Base-by-base conservation (phyloP, 2,113 vertebrate genomes). In the Alouatta palliata region DNA sequence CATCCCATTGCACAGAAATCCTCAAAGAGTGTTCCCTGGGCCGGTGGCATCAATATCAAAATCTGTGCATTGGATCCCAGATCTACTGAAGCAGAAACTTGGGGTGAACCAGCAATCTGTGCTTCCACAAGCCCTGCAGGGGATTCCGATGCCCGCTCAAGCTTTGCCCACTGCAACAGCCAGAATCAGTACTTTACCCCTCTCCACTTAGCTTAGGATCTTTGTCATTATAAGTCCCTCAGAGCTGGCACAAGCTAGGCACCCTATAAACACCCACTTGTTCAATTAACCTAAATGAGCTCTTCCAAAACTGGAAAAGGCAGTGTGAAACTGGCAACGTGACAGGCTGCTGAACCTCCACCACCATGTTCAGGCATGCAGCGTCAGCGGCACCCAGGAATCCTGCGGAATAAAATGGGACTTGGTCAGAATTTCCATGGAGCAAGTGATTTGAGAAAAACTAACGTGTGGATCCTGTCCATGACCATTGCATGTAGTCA, bases 1-100 rank as follows among this genome's bases (percentile, higher is more conserved):
- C 9, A 25, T 45, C 54, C 17, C 70, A 16, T 0, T 1, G 19
- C 40, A 40, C 30, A 2, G n/a, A 0, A 13, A 4, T 61, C 71
- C 82, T 88, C 89, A 49, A 25, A 68, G 25, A 21, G 21, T 45
- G 52, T 43, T 27, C 17, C 8, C 66, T 32, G 1, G 21, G 64
- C 21, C 47, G 79, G 56, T 47, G 71, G 66, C 30, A 66, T 21
- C 56, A 73, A 11, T 40, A n/a, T 43, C 20, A 16, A 75, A 93
- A 30, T 40, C 13, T 14, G 19, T 9, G 12, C 47, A 5, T 71
- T 47, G 25, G 52, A 40, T 20, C 20, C 3, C 21, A 58, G 25
- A 86, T 8, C 73, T 21, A 27, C 27, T 35, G 54, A 43, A 1
- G 11, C 37, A 21, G n/a, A 30, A 35, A n/a, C 17, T 52, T 20